Evolutionary conservation across 2,797 vertebrate genomes (phyloP).

Genomic region (Helicolenus hilgendorfi): DNA sequence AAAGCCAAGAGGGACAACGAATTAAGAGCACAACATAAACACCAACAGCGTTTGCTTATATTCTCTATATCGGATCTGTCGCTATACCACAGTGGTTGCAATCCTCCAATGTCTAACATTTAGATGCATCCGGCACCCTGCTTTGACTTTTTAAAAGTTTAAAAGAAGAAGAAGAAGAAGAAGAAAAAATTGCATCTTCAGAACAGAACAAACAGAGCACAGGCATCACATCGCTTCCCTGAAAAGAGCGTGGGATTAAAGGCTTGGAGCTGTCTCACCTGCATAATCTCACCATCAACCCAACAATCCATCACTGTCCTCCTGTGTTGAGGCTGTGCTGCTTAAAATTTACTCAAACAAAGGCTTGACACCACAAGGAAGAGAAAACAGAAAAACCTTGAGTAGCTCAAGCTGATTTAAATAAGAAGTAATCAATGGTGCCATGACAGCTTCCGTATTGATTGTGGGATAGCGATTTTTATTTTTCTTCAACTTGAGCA

Average conservation of each 20-base stretch:
- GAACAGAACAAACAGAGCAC: constrained; percentile 43
- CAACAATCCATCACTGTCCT: constrained; percentile 73
- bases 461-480: constrained; percentile 44
- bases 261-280: constrained; percentile 76
- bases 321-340: constrained; percentile 27
- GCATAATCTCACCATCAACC: constrained; percentile 77
- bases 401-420: constrained; percentile 64
- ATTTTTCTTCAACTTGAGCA: constrained; percentile 39
- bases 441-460: constrained; percentile 70
- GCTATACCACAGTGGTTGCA: not conserved
- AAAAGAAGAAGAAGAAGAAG: constrained; percentile 15
- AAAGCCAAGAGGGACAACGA: constrained; percentile 45
- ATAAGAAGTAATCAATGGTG: constrained; percentile 63
- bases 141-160: constrained; percentile 53
- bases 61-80: constrained; percentile 46
- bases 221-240: constrained; percentile 50
- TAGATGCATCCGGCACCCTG: constrained; percentile 29
- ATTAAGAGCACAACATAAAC: constrained; percentile 41
- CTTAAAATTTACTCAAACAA: constrained; percentile 63
- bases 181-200: constrained; percentile 36
- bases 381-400: constrained; percentile 44
- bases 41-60: constrained; percentile 29
- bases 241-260: constrained; percentile 77
- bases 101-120: constrained; percentile 32
- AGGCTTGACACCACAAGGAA: constrained; percentile 42